Evolutionary conservation across 2,113 vertebrate genomes (phyloP).

Genomic region (Bolborhynchus lineola): DNA sequence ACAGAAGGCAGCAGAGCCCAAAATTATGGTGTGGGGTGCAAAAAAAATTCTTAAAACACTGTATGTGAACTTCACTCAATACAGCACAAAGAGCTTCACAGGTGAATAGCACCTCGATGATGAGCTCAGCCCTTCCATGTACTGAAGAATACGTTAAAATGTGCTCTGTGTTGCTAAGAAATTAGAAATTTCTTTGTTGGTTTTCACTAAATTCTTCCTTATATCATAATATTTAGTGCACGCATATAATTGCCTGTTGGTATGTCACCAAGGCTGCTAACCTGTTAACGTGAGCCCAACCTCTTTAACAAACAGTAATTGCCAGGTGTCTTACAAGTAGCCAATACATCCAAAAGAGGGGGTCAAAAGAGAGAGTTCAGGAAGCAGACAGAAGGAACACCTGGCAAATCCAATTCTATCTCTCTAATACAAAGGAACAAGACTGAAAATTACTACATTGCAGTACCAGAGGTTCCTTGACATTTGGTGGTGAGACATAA

Average conservation of each 20-base stretch:
- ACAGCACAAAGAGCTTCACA: neutral
- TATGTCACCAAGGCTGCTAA: neutral
- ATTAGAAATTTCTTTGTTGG: neutral
- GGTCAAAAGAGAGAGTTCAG: neutral
- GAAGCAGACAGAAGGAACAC: neutral
- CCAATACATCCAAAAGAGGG: neutral
- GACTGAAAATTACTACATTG: neutral
- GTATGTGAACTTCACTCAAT: neutral
- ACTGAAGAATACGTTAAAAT: neutral
- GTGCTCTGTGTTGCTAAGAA: neutral
- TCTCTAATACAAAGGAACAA: neutral
- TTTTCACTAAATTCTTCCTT: neutral
- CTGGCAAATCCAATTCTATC: slow-evolving; percentile 11
- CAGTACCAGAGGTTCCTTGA: neutral
- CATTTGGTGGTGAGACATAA: neutral
- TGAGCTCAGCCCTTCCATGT: neutral
- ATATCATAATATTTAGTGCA: neutral
- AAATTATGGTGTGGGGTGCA: neutral
- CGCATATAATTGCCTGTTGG: neutral
- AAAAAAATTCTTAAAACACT: neutral
- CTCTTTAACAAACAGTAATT: slow-evolving; percentile 13
- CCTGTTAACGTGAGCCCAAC: neutral
- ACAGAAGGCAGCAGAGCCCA: neutral
- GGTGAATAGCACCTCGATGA: neutral
- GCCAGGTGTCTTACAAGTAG: slow-evolving; percentile 7